Conservation (phyloP, 2,113 vertebrate species). For the Tupaia tana region DNA sequence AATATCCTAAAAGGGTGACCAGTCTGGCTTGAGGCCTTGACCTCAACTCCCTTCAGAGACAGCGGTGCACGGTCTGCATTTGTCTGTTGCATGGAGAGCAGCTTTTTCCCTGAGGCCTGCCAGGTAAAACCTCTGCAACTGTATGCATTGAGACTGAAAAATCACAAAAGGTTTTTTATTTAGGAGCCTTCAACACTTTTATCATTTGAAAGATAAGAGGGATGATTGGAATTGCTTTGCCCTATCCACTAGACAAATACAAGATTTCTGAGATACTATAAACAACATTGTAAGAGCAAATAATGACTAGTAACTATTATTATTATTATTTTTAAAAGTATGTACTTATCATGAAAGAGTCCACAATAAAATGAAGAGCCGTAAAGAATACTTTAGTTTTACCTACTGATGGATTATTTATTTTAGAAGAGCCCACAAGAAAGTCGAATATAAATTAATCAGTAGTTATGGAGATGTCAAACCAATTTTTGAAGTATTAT, state of each 20-base stretch:
- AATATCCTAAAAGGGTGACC: background rate
- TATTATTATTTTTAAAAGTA: background rate
- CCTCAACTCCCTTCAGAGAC: too few species aligned
- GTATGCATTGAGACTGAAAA: background rate
- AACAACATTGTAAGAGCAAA: background rate
- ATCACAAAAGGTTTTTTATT: background rate
- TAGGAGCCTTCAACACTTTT: background rate
- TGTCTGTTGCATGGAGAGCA: accelerated
- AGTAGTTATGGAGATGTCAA: background rate
- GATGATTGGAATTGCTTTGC: background rate
- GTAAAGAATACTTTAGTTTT: background rate
- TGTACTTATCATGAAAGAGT: background rate
- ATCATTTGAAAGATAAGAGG: background rate
- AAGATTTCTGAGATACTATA: background rate
- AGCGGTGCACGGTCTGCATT: accelerated
- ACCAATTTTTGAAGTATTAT: background rate
- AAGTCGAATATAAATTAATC: background rate
- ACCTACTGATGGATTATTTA: background rate
- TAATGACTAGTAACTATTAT: background rate
- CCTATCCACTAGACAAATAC: background rate
- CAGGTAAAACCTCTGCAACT: background rate
- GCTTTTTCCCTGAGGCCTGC: background rate
- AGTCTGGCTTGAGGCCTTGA: background rate
- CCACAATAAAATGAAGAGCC: background rate
- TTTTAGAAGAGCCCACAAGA: background rate